Evolutionary conservation across 2,113 vertebrate genomes (phyloP).

Genomic region (Boleophthalmus pectinirostris): DNA sequence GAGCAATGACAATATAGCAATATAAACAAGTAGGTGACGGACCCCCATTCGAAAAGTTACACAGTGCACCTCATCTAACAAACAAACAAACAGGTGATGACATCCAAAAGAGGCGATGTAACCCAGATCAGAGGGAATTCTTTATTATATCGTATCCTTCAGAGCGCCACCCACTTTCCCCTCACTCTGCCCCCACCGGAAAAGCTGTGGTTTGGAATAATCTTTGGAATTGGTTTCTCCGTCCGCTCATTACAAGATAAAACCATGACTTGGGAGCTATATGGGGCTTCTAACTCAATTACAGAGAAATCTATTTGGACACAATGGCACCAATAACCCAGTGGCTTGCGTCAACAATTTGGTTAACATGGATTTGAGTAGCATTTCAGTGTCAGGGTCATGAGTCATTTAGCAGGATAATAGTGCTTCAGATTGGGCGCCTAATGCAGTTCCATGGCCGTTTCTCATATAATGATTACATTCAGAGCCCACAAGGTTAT

Average conservation of each 20-base stretch:
- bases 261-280: constrained; percentile 17
- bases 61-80: neutral
- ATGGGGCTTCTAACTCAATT: constrained; percentile 17
- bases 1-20: too few relatives aligned
- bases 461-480: constrained; percentile 40
- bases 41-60: too few relatives aligned
- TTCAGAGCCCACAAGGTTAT: constrained; percentile 30
- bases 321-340: constrained; percentile 46
- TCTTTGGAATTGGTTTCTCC: constrained; percentile 13
- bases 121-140: constrained; percentile 42
- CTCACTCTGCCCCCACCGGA: constrained; percentile 11
- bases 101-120: constrained; percentile 17
- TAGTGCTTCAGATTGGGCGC: constrained; percentile 15
- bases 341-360: constrained; percentile 42
- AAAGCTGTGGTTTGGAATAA: constrained; percentile 21
- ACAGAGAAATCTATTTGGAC: constrained; percentile 32
- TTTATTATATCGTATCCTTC: constrained; percentile 12
- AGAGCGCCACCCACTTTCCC: neutral
- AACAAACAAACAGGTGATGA: constrained; percentile 25
- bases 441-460: constrained; percentile 50
- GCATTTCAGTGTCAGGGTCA: constrained; percentile 31
- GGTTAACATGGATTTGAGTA: constrained; percentile 50
- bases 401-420: constrained; percentile 47
- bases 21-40: too few relatives aligned
- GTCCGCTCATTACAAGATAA: constrained; percentile 21